These are phyloP conservation scores for Galendromus occidentalis DNA, from an alignment of 1,140 invertebrate genomes.

Conservation along the genomic window DNA sequence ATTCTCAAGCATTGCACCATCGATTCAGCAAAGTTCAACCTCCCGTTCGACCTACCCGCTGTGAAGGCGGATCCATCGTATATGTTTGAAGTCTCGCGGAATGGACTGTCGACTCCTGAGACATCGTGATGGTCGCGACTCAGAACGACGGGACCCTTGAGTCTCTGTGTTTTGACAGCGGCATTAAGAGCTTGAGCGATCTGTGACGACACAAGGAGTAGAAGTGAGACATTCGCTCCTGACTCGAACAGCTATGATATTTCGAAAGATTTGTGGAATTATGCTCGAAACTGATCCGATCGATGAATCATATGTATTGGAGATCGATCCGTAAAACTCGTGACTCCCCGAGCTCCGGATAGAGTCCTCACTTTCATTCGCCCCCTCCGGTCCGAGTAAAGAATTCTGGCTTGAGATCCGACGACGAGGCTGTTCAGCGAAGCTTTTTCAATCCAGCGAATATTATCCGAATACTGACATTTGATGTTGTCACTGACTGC, in stretches of 20 bases:
- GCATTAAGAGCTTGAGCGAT: slow-evolving; percentile 42
- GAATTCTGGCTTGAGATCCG: slow-evolving; percentile 41
- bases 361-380: slow-evolving; percentile 21
- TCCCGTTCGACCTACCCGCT: slow-evolving; percentile 28
- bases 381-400: slow-evolving; percentile 42
- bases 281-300: too few relatives aligned
- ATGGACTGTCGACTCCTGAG: slow-evolving; percentile 45
- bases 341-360: too few relatives aligned
- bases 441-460: slow-evolving; percentile 41
- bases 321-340: too few relatives aligned
- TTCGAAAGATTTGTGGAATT: background rate
- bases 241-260: background rate
- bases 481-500: slow-evolving; percentile 24
- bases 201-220: slow-evolving; percentile 14
- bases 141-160: slow-evolving; percentile 39
- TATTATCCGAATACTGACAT: slow-evolving; percentile 41
- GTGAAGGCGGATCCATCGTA: slow-evolving; percentile 44
- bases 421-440: slow-evolving; percentile 38
- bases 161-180: slow-evolving; percentile 31
- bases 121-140: slow-evolving; percentile 49
- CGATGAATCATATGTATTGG: too few relatives aligned
- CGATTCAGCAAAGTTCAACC: background rate
- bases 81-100: slow-evolving; percentile 45
- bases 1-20: background rate
- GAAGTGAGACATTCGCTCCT: background rate